These are phyloP conservation scores for Mermis nigrescens DNA, from an alignment of 2,888 invertebrate genomes.

Conservation along the genomic window DNA sequence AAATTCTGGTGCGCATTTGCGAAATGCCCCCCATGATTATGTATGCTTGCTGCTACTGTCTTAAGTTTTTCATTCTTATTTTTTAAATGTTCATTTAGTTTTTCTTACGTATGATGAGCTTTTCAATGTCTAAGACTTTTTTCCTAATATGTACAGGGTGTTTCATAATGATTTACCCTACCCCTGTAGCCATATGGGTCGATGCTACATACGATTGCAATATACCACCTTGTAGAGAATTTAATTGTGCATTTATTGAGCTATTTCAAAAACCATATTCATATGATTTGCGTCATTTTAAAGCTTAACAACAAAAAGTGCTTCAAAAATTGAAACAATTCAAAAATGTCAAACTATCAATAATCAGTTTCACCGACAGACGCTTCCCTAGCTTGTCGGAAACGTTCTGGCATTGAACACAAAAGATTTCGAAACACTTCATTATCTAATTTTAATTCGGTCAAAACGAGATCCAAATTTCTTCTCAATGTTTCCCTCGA, in stretches of 20 bases:
- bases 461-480: not conserved
- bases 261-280: not conserved
- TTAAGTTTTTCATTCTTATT: no score
- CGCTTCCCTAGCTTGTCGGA: constrained; percentile 37
- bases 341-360: not conserved
- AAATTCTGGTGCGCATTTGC: no score
- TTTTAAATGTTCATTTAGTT: no score
- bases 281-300: not conserved
- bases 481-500: not conserved
- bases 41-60: no score
- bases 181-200: not conserved
- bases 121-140: no score
- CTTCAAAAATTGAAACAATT: not conserved
- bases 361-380: not conserved
- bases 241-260: not conserved
- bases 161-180: not conserved
- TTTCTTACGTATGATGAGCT: no score
- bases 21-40: no score
- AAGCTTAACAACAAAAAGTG: not conserved
- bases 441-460: not conserved
- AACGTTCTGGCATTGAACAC: constrained; percentile 27
- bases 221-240: not conserved
- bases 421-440: not conserved
- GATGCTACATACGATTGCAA: not conserved
- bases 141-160: no score